Conservation (phyloP, 2,113 vertebrate genomes). For the Mugil cephalus region DNA sequence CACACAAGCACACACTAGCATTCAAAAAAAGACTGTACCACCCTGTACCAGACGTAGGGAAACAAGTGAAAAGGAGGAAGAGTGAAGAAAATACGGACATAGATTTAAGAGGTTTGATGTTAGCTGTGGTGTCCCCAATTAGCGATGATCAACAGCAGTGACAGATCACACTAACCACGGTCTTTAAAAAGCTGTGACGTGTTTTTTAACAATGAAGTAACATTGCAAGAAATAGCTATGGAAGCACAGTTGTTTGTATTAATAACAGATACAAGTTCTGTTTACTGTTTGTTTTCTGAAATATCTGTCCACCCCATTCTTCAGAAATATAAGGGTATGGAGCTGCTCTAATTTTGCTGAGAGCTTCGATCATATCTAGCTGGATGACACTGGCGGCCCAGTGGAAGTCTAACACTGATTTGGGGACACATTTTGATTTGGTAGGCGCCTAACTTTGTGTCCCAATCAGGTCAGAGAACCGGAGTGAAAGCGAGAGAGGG, state of each 20-base stretch:
- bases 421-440: conserved; percentile 12
- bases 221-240: not conserved
- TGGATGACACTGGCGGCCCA: not conserved
- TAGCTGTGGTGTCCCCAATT: not conserved
- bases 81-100: not conserved
- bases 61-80: not conserved
- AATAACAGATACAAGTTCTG: not conserved
- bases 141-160: not conserved
- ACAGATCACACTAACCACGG: not conserved
- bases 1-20: not conserved
- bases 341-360: not conserved
- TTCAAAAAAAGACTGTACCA: conserved; percentile 56
- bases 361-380: not conserved
- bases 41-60: conserved; percentile 60
- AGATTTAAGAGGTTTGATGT: not conserved
- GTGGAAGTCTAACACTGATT: not conserved
- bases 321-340: not conserved
- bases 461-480: conserved; percentile 25
- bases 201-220: not conserved
- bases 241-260: not conserved
- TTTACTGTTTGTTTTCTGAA: too few species aligned
- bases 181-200: not conserved
- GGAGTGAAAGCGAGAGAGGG: conserved; percentile 15
- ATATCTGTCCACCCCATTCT: not conserved
- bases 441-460: conserved; percentile 1